Percentiles rank a stretch among this genome's conserved stretches.
These are phyloP conservation scores for Dipodomys stephensi DNA, from an alignment of 2,113 vertebrate genomes.

Conservation along the genomic window DNA sequence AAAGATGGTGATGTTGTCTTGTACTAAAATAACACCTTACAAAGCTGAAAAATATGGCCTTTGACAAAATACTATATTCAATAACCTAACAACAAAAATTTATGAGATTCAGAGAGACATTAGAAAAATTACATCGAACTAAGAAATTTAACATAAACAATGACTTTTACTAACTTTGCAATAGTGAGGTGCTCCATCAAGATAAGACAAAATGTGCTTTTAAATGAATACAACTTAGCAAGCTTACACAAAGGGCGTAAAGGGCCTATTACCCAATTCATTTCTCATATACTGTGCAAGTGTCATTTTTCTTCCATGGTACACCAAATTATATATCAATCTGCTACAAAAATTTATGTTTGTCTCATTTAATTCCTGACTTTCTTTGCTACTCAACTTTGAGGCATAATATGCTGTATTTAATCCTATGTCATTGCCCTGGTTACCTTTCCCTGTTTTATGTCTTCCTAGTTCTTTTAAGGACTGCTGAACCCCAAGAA, in stretches of 20 bases:
- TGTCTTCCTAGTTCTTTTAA: slow-evolving; percentile 52
- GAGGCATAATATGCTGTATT: slow-evolving; percentile 66
- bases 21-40: slow-evolving; percentile 66
- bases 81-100: slow-evolving; percentile 75
- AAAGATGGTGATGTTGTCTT: slow-evolving; percentile 53
- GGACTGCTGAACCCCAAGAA: background rate
- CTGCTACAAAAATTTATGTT: slow-evolving; percentile 73
- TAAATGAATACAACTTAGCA: slow-evolving; percentile 82
- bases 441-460: slow-evolving; percentile 62
- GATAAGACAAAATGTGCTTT: slow-evolving; percentile 77
- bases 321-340: slow-evolving; percentile 81
- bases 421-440: slow-evolving; percentile 55
- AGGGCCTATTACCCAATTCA: slow-evolving; percentile 80
- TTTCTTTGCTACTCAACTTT: slow-evolving; percentile 9
- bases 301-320: slow-evolving; percentile 82
- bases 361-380: slow-evolving; percentile 74
- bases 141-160: slow-evolving; percentile 60
- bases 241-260: slow-evolving; percentile 74
- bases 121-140: background rate
- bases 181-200: slow-evolving; percentile 80
- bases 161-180: slow-evolving; percentile 76
- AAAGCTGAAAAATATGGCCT: slow-evolving; percentile 71
- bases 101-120: slow-evolving; percentile 70
- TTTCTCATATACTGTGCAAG: slow-evolving; percentile 75
- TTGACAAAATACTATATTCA: slow-evolving; percentile 74